Conservation (phyloP, 2,113 vertebrate genomes). For the Meriones unguiculatus region DNA sequence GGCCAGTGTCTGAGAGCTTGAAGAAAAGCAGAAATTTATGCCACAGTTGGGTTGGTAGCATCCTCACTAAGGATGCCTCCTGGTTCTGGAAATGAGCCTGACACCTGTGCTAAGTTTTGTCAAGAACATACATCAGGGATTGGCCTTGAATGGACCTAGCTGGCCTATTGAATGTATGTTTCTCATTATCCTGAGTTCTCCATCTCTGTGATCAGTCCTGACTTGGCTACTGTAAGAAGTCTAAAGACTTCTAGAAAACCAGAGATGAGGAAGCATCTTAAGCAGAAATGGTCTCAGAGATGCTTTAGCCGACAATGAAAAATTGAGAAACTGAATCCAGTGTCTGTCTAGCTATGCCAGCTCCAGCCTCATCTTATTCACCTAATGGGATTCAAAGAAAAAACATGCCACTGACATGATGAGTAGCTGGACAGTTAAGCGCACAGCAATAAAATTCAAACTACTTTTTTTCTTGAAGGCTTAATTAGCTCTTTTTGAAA, state of each 20-base stretch:
- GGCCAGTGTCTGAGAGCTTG: neutral
- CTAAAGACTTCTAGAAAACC: neutral
- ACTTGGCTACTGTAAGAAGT: neutral
- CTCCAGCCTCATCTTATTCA: neutral
- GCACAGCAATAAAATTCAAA: neutral
- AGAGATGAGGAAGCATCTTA: neutral
- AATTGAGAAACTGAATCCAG: neutral
- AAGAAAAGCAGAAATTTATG: neutral
- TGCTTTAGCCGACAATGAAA: neutral
- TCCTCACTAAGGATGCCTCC: neutral
- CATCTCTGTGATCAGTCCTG: neutral
- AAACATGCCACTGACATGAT: neutral
- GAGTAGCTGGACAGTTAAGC: neutral
- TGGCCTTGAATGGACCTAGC: neutral
- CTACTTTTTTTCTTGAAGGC: neutral
- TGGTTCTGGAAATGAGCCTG: fast-evolving
- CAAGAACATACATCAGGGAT: neutral
- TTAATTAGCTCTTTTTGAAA: neutral
- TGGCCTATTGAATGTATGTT: too few species aligned
- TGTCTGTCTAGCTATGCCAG: neutral
- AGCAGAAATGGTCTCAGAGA: neutral
- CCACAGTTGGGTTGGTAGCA: neutral
- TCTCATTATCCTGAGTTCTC: neutral
- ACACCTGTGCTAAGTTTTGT: neutral
- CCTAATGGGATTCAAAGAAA: neutral